Evolutionary conservation across 37 sponge, comb jelly and placozoan genomes (phyloP).

Genomic region (Petrosia ficiformis): DNA sequence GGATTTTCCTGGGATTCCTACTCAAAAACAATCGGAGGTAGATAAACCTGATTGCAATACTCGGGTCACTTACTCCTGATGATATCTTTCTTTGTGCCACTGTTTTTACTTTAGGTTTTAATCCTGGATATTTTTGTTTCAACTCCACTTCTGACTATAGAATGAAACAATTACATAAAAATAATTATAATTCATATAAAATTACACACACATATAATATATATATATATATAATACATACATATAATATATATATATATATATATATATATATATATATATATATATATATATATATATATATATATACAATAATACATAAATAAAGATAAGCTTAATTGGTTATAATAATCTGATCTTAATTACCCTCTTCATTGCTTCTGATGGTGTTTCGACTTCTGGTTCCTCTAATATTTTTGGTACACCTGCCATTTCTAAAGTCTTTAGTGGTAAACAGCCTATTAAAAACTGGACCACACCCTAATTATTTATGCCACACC

Average conservation of each 20-base stretch:
- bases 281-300: no score
- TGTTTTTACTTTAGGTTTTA: neutral
- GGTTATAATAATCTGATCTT: no score
- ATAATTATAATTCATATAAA: neutral
- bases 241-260: neutral
- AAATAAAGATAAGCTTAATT: no score
- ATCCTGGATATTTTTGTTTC: neutral
- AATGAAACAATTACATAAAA: neutral
- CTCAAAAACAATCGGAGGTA: no score
- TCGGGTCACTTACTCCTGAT: conserved; percentile 20
- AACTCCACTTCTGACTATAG: neutral
- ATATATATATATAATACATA: neutral
- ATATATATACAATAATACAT: no score
- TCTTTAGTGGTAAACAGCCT: neutral
- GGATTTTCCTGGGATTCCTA: no score
- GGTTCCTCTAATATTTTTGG: neutral
- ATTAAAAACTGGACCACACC: neutral
- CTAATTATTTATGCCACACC: neutral
- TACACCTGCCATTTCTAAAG: neutral
- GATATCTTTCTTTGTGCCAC: conserved; percentile 57
- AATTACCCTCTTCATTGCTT: no score
- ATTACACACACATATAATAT: neutral
- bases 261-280: no score
- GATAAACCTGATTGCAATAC: no score
- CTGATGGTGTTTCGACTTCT: neutral